Percentiles rank a stretch among this genome's conserved stretches.
Evolutionary conservation across 2,888 invertebrate genomes (phyloP).

Genomic region (Nasonovia ribisnigri): DNA sequence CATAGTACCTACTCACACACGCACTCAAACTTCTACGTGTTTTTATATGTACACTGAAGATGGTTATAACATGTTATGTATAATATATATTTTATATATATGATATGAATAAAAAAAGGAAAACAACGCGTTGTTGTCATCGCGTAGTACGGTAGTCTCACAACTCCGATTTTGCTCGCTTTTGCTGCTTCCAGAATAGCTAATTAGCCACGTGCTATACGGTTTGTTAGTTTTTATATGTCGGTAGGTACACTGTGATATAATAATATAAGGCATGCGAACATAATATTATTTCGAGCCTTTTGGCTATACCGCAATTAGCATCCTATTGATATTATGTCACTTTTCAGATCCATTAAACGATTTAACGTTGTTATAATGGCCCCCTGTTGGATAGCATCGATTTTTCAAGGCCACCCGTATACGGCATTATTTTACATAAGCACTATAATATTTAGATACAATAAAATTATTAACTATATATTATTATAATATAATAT

Average conservation of each 20-base stretch:
- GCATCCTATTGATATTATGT: slow-evolving; percentile 14
- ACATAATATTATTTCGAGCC: background rate
- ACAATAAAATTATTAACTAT: background rate
- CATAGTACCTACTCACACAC: background rate
- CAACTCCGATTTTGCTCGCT: slow-evolving; percentile 17
- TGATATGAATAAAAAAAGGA: slow-evolving; percentile 29
- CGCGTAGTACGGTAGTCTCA: background rate
- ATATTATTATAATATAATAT: background rate
- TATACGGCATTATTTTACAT: background rate
- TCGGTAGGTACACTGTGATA: background rate
- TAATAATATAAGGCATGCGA: background rate
- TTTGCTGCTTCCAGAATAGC: slow-evolving; percentile 17
- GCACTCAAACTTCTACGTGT: background rate
- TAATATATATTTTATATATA: slow-evolving; percentile 11
- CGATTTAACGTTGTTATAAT: slow-evolving; percentile 13
- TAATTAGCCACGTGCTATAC: slow-evolving; percentile 45
- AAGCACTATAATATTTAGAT: too few relatives aligned
- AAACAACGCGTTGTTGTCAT: slow-evolving; percentile 34
- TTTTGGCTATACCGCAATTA: slow-evolving; percentile 1
- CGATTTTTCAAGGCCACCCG: background rate
- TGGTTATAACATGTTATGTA: slow-evolving; percentile 29
- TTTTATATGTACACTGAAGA: slow-evolving; percentile 10
- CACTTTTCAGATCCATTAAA: background rate
- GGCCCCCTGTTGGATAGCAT: background rate
- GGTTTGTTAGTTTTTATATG: background rate